Percentiles rank a stretch among this genome's conserved stretches.
phyloP scores from a whole-genome alignment of 2,113 vertebrate genomes.

The Cyrtonyx montezumae region DNA sequence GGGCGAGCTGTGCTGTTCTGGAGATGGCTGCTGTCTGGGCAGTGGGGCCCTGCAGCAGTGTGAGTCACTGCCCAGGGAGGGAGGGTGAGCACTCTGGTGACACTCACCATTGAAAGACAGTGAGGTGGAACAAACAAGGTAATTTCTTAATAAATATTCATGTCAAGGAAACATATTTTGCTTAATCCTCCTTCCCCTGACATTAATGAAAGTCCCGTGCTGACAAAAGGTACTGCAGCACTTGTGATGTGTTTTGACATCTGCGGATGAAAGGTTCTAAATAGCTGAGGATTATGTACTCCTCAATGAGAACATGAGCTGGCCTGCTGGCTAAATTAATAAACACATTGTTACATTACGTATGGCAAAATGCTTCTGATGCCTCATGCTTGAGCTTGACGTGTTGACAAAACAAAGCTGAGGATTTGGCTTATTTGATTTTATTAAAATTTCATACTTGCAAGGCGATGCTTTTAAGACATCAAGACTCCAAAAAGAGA shows the following conservation, averaged over 20 bases:
- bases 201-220: not conserved
- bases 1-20: not conserved
- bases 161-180: not conserved
- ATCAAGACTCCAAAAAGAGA: not conserved
- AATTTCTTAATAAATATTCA: slow-evolving; percentile 33
- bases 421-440: not conserved
- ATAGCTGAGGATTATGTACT: slow-evolving; percentile 23
- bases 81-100: not conserved
- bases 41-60: not conserved
- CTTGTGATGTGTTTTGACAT: slow-evolving; percentile 8
- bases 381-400: not conserved
- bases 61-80: not conserved
- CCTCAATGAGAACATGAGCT: not conserved
- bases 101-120: not conserved
- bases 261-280: slow-evolving; percentile 28
- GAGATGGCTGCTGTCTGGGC: not conserved
- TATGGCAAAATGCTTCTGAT: not conserved
- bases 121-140: slow-evolving; percentile 22
- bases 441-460: not conserved
- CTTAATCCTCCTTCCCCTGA: slow-evolving; percentile 1
- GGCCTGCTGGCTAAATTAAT: slow-evolving; percentile 33
- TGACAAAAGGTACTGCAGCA: not conserved
- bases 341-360: slow-evolving; percentile 41
- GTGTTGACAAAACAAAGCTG: not conserved
- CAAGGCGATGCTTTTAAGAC: not conserved